These are phyloP conservation scores for Hermetia illucens DNA, from an alignment of 1,140 invertebrate species.

Conservation along the genomic window DNA sequence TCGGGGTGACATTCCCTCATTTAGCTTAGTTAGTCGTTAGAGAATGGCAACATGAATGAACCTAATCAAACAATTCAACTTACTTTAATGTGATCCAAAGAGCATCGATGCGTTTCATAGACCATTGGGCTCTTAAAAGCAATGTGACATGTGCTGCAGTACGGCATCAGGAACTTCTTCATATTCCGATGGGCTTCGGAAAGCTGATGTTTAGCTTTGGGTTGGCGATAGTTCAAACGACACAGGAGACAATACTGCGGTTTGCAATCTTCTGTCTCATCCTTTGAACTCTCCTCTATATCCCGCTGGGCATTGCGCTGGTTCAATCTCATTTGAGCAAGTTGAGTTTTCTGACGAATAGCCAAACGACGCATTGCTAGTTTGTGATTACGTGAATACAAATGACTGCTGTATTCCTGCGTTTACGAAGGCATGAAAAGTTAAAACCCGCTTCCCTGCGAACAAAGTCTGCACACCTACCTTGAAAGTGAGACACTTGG, in stretches of 20 bases:
- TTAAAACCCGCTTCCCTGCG: slow-evolving; percentile 4
- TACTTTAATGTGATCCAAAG: slow-evolving; percentile 64
- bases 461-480: slow-evolving; percentile 24
- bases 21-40: slow-evolving; percentile 2
- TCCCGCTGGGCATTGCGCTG: slow-evolving; percentile 57
- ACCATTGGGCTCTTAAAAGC: slow-evolving; percentile 66
- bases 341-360: slow-evolving; percentile 49
- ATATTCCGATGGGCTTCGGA: slow-evolving; percentile 65
- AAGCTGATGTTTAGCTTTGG: slow-evolving; percentile 55
- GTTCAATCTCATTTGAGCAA: slow-evolving; percentile 54
- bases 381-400: slow-evolving; percentile 50
- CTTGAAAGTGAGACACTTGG: slow-evolving; percentile 55
- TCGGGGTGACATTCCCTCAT: no score
- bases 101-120: slow-evolving; percentile 66
- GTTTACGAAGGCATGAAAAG: slow-evolving; percentile 7
- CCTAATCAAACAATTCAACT: slow-evolving; percentile 10
- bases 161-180: slow-evolving; percentile 66
- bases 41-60: slow-evolving; percentile 3
- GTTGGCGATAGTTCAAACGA: slow-evolving; percentile 64
- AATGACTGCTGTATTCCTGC: slow-evolving; percentile 57
- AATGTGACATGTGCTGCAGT: slow-evolving; percentile 46
- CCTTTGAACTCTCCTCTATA: slow-evolving; percentile 49
- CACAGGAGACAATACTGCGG: slow-evolving; percentile 58
- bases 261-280: slow-evolving; percentile 42
- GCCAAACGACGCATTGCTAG: slow-evolving; percentile 54